Conservation (phyloP, 2,888 invertebrate species). For the Slavum lentiscoides region DNA sequence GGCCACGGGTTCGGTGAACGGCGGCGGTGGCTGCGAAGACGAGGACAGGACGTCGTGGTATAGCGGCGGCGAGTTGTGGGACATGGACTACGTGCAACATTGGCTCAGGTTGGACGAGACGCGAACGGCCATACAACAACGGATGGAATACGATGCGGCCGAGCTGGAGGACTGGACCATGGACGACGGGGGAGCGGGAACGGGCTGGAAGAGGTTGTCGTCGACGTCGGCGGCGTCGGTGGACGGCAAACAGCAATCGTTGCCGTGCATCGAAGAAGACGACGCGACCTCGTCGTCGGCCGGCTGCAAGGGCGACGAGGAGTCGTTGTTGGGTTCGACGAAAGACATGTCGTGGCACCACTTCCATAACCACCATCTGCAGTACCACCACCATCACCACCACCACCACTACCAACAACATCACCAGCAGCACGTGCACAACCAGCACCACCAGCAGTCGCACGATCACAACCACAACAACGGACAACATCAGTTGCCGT, state of each 20-base stretch:
- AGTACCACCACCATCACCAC: slow-evolving; percentile 16
- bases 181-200: slow-evolving; percentile 50
- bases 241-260: slow-evolving; percentile 57
- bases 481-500: too few species aligned
- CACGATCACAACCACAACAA: too few species aligned
- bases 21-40: slow-evolving; percentile 42
- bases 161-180: slow-evolving; percentile 81
- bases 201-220: slow-evolving; percentile 11
- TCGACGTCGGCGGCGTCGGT: neutral
- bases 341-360: slow-evolving; percentile 62
- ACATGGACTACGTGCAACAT: slow-evolving; percentile 75
- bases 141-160: slow-evolving; percentile 74
- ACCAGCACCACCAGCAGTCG: too few species aligned
- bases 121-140: slow-evolving; percentile 70
- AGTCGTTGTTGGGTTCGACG: slow-evolving; percentile 77
- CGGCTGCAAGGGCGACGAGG: slow-evolving; percentile 61
- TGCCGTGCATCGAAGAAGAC: slow-evolving; percentile 76
- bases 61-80: slow-evolving; percentile 65
- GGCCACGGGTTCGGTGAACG: slow-evolving; percentile 56
- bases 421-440: neutral
- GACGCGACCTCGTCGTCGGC: slow-evolving; percentile 75
- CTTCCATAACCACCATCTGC: neutral
- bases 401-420: neutral
- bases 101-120: slow-evolving; percentile 76
- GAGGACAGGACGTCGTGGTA: slow-evolving; percentile 54